Percentiles rank a stretch among this genome's conserved stretches.
Evolutionary conservation across 2,888 invertebrate genomes (phyloP).

Genomic region (Drosophila acutilabella): DNA sequence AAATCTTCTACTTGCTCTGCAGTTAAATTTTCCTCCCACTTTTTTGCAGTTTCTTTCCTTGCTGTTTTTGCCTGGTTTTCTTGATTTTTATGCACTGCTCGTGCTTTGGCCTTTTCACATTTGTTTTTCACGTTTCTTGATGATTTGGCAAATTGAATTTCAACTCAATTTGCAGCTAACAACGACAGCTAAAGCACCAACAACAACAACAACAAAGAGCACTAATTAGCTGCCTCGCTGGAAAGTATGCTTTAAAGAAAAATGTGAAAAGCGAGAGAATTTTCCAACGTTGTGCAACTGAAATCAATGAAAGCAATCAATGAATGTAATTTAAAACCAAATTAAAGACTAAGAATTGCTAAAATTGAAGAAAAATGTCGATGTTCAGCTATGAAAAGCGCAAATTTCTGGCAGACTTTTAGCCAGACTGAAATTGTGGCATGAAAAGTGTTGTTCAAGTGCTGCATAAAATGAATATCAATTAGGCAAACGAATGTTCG

Average conservation of each 20-base stretch:
- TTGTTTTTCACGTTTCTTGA: slow-evolving; percentile 56
- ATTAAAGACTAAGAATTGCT: not conserved
- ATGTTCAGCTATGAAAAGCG: slow-evolving; percentile 1
- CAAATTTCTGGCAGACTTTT: not conserved
- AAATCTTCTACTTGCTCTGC: too few relatives aligned
- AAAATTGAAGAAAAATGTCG: not conserved
- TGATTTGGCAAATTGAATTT: slow-evolving; percentile 76
- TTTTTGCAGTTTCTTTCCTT: not conserved
- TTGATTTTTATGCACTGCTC: slow-evolving; percentile 39
- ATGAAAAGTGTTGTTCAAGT: slow-evolving; percentile 15
- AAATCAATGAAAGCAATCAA: slow-evolving; percentile 15
- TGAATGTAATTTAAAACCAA: slow-evolving; percentile 13
- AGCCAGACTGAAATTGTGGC: slow-evolving; percentile 6
- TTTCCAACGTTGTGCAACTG: not conserved
- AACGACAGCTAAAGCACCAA: slow-evolving; percentile 33
- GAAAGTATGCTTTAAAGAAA: slow-evolving; percentile 62
- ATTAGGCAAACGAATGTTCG: slow-evolving; percentile 44
- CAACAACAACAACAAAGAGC: slow-evolving; percentile 6
- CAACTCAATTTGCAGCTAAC: slow-evolving; percentile 69
- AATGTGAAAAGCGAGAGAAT: slow-evolving; percentile 2
- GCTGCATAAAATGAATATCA: slow-evolving; percentile 59
- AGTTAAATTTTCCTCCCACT: slow-evolving; percentile 10
- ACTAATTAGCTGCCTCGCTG: slow-evolving; percentile 59
- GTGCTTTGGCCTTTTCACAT: slow-evolving; percentile 29
- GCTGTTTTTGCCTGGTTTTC: slow-evolving; percentile 11